Conservation (phyloP, 2,113 vertebrate species). For the Stictonetta naevosa region DNA sequence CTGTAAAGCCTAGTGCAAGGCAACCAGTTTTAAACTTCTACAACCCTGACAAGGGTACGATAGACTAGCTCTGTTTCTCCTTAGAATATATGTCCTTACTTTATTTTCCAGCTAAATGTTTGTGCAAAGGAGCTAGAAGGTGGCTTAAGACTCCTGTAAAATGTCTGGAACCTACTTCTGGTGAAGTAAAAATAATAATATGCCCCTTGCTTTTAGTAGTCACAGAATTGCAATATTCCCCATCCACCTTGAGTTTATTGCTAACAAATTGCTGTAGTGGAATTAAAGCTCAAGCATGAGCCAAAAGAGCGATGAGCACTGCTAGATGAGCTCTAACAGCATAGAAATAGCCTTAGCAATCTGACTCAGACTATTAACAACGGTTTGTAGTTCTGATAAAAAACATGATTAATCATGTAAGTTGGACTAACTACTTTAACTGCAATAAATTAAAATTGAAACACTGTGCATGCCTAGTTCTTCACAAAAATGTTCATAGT, state of each 20-base stretch:
- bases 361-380: not conserved
- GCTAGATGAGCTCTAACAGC: not conserved
- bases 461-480: accelerated
- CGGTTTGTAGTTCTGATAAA: not conserved
- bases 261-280: not conserved
- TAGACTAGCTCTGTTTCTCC: not conserved
- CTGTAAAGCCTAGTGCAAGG: not conserved
- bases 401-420: not conserved
- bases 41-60: not conserved
- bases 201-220: not conserved
- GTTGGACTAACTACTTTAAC: not conserved
- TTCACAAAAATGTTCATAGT: not conserved
- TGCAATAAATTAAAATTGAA: not conserved
- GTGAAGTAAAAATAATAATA: not conserved
- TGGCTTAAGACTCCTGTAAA: not conserved
- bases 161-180: not conserved
- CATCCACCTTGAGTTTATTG: not conserved
- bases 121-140: not conserved
- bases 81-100: not conserved
- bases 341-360: not conserved
- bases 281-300: not conserved
- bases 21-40: not conserved
- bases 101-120: not conserved
- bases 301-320: not conserved
- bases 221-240: not conserved